A percentile compares a stretch with the other conserved stretches of the same genome.
These are phyloP conservation scores for Argyresthia albistria DNA, from an alignment of 2,888 invertebrate genomes.

Conservation along the genomic window DNA sequence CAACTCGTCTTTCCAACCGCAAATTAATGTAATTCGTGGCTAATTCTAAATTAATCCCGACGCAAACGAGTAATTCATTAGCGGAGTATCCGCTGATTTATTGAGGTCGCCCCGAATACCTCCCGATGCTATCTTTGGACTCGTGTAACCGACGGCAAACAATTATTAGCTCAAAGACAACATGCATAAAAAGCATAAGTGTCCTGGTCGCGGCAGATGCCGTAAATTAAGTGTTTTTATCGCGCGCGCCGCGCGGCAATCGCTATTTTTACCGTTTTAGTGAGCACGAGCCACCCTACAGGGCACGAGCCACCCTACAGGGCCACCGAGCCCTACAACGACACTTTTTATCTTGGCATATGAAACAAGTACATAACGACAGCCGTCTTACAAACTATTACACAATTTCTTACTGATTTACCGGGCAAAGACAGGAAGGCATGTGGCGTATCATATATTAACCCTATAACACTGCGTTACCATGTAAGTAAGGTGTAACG, in stretches of 20 bases:
- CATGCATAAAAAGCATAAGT: conserved; percentile 68
- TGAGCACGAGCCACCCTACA: conserved; percentile 50
- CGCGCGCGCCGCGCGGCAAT: conserved; percentile 25
- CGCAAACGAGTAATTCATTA: too few relatives aligned
- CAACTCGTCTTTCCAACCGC: too few relatives aligned
- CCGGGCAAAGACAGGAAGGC: too few relatives aligned
- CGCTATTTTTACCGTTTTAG: conserved; percentile 58
- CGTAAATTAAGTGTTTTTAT: conserved; percentile 70
- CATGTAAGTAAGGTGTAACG: too few relatives aligned
- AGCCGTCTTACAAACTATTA: conserved; percentile 9
- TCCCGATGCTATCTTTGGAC: conserved; percentile 17
- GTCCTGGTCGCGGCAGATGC: conserved; percentile 49
- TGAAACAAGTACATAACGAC: conserved; percentile 1
- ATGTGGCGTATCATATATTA: too few relatives aligned
- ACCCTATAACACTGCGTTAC: too few relatives aligned
- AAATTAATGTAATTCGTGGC: too few relatives aligned
- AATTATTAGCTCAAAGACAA: conserved; percentile 66
- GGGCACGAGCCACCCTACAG: conserved; percentile 22
- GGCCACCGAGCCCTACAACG: conserved; percentile 15
- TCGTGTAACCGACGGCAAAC: conserved; percentile 35
- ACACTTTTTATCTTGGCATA: conserved; percentile 42
- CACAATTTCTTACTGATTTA: too few relatives aligned
- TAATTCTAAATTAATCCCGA: too few relatives aligned
- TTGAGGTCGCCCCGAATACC: conserved; percentile 1
- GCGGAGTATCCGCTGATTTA: neutral